Conservation (phyloP, 2,888 invertebrate genomes). For the Bombyx huttoni region DNA sequence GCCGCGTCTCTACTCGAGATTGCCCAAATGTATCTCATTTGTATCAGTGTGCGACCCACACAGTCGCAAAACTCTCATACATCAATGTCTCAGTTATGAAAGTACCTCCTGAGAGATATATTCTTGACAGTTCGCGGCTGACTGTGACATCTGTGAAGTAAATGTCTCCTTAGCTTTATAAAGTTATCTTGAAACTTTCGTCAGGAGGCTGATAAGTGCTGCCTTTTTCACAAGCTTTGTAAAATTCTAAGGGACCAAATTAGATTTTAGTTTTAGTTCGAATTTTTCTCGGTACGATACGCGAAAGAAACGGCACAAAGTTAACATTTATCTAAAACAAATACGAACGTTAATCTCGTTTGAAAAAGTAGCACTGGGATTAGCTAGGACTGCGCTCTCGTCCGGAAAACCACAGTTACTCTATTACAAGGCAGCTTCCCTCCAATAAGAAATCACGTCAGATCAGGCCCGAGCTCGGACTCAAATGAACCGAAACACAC, state of each 20-base stretch:
- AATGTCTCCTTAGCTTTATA: conserved; percentile 11
- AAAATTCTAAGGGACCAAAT: neutral
- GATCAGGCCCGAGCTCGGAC: conserved; percentile 45
- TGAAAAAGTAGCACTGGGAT: conserved; percentile 32
- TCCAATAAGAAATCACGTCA: conserved; percentile 62
- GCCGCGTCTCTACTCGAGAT: conserved; percentile 34
- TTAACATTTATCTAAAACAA: conserved; percentile 11
- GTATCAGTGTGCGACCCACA: conserved; percentile 16
- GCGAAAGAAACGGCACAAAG: neutral
- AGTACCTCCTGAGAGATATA: conserved; percentile 44
- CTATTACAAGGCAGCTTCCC: conserved; percentile 39
- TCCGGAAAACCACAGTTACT: conserved; percentile 34
- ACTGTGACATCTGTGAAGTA: conserved; percentile 14
- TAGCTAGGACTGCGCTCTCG: conserved; percentile 25
- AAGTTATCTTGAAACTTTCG: conserved; percentile 3
- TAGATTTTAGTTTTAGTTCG: conserved; percentile 1
- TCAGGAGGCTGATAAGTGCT: neutral
- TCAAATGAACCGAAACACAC: conserved; percentile 66
- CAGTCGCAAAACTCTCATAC: conserved; percentile 33
- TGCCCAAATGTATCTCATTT: conserved; percentile 28
- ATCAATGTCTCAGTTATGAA: conserved; percentile 58
- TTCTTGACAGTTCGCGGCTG: conserved; percentile 36
- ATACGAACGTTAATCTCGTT: conserved; percentile 30
- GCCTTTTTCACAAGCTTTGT: neutral
- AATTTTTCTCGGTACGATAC: conserved; percentile 1